These are phyloP conservation scores for Nephrotoma guestfalica DNA, from an alignment of 2,888 invertebrate genomes.

Conservation along the genomic window DNA sequence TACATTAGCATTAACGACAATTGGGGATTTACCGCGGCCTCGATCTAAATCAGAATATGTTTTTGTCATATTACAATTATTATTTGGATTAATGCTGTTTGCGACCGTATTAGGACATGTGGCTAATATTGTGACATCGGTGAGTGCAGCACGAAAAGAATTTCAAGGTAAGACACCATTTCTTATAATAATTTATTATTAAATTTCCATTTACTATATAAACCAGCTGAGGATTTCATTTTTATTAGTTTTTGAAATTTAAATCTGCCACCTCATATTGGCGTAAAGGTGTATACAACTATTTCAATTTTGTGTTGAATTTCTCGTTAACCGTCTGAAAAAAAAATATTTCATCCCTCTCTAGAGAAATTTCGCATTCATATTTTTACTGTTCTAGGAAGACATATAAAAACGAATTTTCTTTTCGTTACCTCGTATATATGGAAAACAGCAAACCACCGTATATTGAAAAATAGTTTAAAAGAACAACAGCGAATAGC, in stretches of 20 bases:
- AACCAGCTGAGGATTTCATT: neutral
- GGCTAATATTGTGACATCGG: slow-evolving; percentile 95
- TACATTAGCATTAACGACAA: slow-evolving; percentile 87
- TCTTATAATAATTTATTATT: neutral
- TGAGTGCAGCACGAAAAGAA: slow-evolving; percentile 92
- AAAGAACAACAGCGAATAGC: too few relatives aligned
- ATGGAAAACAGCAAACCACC: neutral
- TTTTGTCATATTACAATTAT: slow-evolving; percentile 86
- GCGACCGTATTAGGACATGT: slow-evolving; percentile 95
- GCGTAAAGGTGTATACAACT: too few relatives aligned
- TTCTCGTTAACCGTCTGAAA: neutral
- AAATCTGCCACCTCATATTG: too few relatives aligned
- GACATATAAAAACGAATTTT: neutral
- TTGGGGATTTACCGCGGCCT: slow-evolving; percentile 83
- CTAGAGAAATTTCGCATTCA: too few relatives aligned
- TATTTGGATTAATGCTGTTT: slow-evolving; percentile 88
- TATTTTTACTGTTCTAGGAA: too few relatives aligned
- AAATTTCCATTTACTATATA: neutral
- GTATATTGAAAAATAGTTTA: too few relatives aligned
- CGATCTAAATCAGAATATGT: slow-evolving; percentile 89
- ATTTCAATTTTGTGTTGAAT: neutral
- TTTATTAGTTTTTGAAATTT: neutral
- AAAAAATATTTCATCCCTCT: neutral
- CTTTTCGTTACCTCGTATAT: neutral
- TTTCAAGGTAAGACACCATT: slow-evolving; percentile 70